Evolutionary conservation across 37 sponge, comb jelly and placozoan species (phyloP).

Genomic region (Axinella damicornis): DNA sequence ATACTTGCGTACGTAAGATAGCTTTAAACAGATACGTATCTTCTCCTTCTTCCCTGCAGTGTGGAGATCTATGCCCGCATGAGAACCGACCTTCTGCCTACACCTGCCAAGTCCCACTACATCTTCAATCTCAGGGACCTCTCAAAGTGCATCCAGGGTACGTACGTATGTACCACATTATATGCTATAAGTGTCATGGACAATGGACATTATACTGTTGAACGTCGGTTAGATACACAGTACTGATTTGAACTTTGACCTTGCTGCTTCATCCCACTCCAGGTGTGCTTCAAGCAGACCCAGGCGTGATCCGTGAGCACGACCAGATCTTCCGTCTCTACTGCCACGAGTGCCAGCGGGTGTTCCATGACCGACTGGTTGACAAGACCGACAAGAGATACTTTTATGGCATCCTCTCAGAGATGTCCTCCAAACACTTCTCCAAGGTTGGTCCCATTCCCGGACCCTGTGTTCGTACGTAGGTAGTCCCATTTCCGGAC

Average conservation of each 20-base stretch:
- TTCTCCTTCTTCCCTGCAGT: conserved; percentile 30
- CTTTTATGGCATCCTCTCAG: conserved; percentile 95
- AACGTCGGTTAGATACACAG: no score
- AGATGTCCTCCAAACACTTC: conserved; percentile 95
- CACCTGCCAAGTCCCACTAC: conserved; percentile 99
- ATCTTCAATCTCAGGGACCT: conserved; percentile 98
- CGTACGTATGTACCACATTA: no score
- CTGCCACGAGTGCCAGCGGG: conserved; percentile 96
- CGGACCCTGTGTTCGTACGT: no score
- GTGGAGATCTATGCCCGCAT: conserved; percentile 97
- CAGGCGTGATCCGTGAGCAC: conserved; percentile 95
- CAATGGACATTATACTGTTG: no score
- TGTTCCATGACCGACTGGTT: conserved; percentile 97
- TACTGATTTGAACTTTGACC: no score
- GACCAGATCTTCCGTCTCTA: conserved; percentile 91
- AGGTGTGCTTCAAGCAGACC: conserved; percentile 97
- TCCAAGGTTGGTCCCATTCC: conserved; percentile 54
- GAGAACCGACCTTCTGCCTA: conserved; percentile 98
- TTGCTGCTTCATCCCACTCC: not conserved
- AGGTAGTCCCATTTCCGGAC: no score
- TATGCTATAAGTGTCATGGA: no score
- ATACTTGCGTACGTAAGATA: not conserved
- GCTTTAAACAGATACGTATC: no score
- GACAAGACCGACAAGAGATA: conserved; percentile 92
- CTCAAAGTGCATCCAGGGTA: conserved; percentile 98